phyloP scores from a whole-genome alignment of 2,113 vertebrate genomes.

The Narcine bancroftii region DNA sequence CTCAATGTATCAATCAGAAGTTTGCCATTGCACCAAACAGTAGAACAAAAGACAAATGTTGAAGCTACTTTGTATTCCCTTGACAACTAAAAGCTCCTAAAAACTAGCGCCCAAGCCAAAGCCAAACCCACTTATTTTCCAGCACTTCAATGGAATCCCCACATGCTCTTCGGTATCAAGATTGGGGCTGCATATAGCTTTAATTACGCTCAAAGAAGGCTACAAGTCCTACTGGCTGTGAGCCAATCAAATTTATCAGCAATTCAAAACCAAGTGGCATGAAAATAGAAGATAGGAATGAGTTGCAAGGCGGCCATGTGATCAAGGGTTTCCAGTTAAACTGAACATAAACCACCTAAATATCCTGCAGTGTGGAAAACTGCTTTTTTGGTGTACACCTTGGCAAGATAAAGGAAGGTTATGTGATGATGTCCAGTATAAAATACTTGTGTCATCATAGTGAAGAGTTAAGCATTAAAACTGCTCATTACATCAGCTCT shows the following conservation, averaged over 20 bases:
- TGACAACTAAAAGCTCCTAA: background rate
- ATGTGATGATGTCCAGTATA: background rate
- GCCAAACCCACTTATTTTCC: background rate
- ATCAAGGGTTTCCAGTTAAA: background rate
- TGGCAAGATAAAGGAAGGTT: background rate
- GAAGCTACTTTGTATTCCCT: background rate
- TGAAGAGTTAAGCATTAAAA: background rate
- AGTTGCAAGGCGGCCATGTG: background rate
- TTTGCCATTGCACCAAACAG: background rate
- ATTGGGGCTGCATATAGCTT: background rate
- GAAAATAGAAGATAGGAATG: background rate
- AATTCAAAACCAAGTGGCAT: background rate
- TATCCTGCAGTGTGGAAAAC: background rate
- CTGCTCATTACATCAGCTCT: background rate
- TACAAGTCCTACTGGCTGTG: background rate
- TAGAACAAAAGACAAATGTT: background rate
- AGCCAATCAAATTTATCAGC: background rate
- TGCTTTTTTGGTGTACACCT: background rate
- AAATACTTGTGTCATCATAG: background rate
- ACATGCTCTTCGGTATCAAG: background rate
- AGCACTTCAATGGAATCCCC: background rate
- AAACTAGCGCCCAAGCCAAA: background rate
- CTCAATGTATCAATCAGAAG: background rate
- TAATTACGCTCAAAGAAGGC: background rate
- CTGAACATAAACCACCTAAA: background rate